phyloP scores from a whole-genome alignment of 1,140 invertebrate species.

The Drosophila parvula region DNA sequence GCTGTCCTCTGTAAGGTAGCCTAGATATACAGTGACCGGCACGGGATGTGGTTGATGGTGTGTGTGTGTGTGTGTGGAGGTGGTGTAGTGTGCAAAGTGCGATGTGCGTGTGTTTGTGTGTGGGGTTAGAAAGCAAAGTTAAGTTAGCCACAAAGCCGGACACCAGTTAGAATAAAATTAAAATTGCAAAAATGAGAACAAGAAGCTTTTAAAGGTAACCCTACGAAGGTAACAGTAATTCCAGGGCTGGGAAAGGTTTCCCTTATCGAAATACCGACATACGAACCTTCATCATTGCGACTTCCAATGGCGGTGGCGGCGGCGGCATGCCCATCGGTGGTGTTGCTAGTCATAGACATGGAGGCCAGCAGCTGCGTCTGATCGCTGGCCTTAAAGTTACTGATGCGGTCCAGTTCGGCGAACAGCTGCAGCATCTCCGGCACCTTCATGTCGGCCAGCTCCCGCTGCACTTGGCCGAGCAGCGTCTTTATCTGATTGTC shows the following conservation, averaged over 20 bases:
- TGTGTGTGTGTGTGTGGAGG: background rate
- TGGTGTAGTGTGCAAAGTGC: slow-evolving; percentile 26
- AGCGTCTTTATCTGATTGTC: slow-evolving; percentile 50
- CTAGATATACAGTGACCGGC: slow-evolving; percentile 70
- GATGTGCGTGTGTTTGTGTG: slow-evolving; percentile 29
- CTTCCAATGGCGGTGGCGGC: slow-evolving; percentile 12
- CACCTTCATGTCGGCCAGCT: slow-evolving; percentile 66
- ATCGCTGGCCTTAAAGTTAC: slow-evolving; percentile 67
- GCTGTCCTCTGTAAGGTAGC: slow-evolving; percentile 84
- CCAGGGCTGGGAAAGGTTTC: background rate
- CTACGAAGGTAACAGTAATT: background rate
- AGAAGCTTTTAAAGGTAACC: no score
- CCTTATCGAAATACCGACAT: background rate
- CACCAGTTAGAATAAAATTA: slow-evolving; percentile 45
- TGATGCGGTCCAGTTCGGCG: slow-evolving; percentile 35
- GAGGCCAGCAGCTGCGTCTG: slow-evolving; percentile 59
- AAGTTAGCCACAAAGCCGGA: slow-evolving; percentile 43
- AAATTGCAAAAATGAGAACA: background rate
- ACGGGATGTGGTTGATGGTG: slow-evolving; percentile 20
- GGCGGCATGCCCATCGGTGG: slow-evolving; percentile 24
- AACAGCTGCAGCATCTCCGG: slow-evolving; percentile 49
- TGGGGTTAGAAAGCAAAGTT: slow-evolving; percentile 38
- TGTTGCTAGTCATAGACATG: slow-evolving; percentile 52
- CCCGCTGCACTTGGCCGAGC: slow-evolving; percentile 36
- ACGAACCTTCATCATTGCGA: slow-evolving; percentile 77